phyloP scores from a whole-genome alignment of 1,140 invertebrate genomes.

The Tribolium castaneum region DNA sequence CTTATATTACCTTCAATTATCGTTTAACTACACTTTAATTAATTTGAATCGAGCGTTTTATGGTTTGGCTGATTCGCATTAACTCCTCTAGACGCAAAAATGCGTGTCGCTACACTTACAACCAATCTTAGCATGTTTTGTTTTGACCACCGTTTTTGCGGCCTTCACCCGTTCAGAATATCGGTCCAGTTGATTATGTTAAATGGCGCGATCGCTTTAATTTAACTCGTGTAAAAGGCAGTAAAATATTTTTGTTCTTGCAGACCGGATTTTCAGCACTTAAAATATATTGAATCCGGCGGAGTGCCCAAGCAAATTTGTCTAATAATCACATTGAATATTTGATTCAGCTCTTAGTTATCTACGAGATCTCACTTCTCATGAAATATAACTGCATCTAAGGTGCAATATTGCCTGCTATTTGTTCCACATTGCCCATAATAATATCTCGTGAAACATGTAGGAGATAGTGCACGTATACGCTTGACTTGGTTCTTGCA shows the following conservation, averaged over 20 bases:
- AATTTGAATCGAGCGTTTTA: constrained; percentile 28
- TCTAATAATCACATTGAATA: background rate
- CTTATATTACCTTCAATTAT: constrained; percentile 30
- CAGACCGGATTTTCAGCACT: background rate
- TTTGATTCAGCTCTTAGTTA: background rate
- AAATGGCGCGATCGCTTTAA: constrained; percentile 10
- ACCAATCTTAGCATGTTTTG: background rate
- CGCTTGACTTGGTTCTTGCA: constrained; percentile 8
- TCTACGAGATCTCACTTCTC: background rate
- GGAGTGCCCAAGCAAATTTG: background rate
- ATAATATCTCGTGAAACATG: constrained; percentile 12
- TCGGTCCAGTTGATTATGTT: constrained; percentile 11
- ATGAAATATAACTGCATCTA: background rate
- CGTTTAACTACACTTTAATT: constrained; percentile 26
- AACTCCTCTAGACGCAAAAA: constrained; percentile 16
- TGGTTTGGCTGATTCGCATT: constrained; percentile 1
- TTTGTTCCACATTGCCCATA: constrained; percentile 13
- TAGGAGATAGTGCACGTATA: constrained; percentile 14
- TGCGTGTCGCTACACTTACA: constrained; percentile 2
- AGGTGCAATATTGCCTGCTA: background rate
- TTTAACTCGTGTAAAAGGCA: constrained; percentile 5
- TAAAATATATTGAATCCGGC: background rate
- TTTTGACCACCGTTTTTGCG: background rate
- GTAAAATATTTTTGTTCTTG: constrained; percentile 10
- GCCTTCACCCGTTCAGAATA: background rate